A percentile compares a stretch with the other conserved stretches of the same genome.
phyloP scores from a whole-genome alignment of 2,113 vertebrate genomes.

The Mastomys natalensis region DNA sequence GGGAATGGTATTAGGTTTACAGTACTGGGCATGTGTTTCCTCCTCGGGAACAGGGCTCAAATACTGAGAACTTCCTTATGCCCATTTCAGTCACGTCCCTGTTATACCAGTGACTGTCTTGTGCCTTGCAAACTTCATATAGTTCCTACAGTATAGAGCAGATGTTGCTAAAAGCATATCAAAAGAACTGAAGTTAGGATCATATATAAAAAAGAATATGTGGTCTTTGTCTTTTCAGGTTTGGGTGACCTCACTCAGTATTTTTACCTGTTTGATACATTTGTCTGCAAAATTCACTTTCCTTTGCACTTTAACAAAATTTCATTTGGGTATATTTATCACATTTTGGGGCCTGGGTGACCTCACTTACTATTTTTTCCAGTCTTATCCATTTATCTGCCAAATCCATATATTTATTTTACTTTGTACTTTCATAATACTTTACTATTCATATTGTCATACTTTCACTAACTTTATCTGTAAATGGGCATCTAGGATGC shows the following conservation, averaged over 20 bases:
- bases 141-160: background rate
- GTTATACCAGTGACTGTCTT: background rate
- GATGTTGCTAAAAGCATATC: background rate
- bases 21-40: background rate
- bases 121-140: background rate
- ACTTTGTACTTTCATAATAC: background rate
- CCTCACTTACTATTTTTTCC: background rate
- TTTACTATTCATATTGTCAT: background rate
- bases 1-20: background rate
- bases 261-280: too few species aligned
- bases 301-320: too few species aligned
- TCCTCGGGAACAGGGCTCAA: background rate
- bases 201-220: background rate
- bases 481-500: background rate
- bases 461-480: background rate
- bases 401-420: background rate
- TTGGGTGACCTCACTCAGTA: too few species aligned
- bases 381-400: too few species aligned
- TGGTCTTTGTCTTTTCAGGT: background rate
- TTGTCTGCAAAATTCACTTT: too few species aligned
- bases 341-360: too few species aligned
- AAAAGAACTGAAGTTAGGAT: background rate
- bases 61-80: background rate
- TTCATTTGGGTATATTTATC: too few species aligned
- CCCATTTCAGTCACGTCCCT: background rate